phyloP scores from a whole-genome alignment of 2,888 invertebrate species.

The Xylocampa areola region DNA sequence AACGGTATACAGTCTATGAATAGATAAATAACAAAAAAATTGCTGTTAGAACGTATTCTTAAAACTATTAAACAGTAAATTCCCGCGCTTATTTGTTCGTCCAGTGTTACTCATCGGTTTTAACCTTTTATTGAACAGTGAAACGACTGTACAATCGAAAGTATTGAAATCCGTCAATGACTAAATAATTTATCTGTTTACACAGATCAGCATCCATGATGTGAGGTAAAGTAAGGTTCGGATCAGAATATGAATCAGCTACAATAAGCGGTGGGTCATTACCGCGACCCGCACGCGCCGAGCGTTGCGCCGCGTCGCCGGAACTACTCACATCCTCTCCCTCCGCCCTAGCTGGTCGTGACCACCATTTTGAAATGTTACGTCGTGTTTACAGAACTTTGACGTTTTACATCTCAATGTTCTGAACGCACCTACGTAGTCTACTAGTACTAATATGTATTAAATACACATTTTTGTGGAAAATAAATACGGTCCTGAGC shows the following conservation, averaged over 20 bases:
- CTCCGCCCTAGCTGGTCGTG: slow-evolving; percentile 50
- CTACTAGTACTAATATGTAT: too few relatives aligned
- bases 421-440: too few relatives aligned
- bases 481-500: too few relatives aligned
- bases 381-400: slow-evolving; percentile 46
- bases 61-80: not conserved
- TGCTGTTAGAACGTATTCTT: not conserved
- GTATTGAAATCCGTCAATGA: slow-evolving; percentile 33
- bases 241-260: slow-evolving; percentile 44
- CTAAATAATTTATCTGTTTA: slow-evolving; percentile 32
- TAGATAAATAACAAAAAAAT: too few relatives aligned
- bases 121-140: slow-evolving; percentile 2
- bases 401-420: too few relatives aligned
- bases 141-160: slow-evolving; percentile 15
- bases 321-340: slow-evolving; percentile 54
- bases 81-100: not conserved
- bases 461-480: too few relatives aligned
- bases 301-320: slow-evolving; percentile 26
- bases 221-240: slow-evolving; percentile 29
- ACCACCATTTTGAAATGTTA: slow-evolving; percentile 51
- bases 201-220: slow-evolving; percentile 23
- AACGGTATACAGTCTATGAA: too few relatives aligned
- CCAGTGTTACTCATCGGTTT: slow-evolving; percentile 3
- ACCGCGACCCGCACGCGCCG: slow-evolving; percentile 76
- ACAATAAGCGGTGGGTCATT: slow-evolving; percentile 69